phyloP scores from a whole-genome alignment of 2,888 invertebrate species.

The Tenodera sinensis region DNA sequence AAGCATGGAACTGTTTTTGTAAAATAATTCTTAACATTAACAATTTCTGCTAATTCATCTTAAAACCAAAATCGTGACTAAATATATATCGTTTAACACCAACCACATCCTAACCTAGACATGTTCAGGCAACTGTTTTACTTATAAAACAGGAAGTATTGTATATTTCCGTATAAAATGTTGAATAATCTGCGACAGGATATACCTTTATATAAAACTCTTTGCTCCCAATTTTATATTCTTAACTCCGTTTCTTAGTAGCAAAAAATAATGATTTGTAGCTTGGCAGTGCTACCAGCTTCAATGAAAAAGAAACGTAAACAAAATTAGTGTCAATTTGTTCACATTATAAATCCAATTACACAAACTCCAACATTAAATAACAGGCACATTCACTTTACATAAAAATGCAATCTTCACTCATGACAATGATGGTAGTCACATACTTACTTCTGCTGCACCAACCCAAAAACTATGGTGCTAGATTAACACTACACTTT shows the following conservation, averaged over 20 bases:
- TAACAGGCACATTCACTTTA: conserved; percentile 5
- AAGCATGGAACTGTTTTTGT: neutral
- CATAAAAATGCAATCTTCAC: neutral
- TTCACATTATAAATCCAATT: neutral
- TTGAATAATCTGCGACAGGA: conserved; percentile 3
- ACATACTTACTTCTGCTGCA: neutral
- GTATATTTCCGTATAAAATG: conserved; percentile 16
- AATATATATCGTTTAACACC: neutral
- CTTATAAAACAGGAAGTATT: neutral
- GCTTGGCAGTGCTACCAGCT: neutral
- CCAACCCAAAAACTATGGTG: neutral
- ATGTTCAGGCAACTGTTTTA: neutral
- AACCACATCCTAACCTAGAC: neutral
- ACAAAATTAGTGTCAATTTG: neutral
- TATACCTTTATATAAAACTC: conserved; percentile 10
- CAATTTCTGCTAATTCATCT: neutral
- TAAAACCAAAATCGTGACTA: neutral
- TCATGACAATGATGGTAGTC: neutral
- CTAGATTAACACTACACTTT: neutral
- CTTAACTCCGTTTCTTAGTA: neutral
- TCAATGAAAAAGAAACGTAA: neutral
- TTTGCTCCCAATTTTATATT: conserved; percentile 13
- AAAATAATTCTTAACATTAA: neutral
- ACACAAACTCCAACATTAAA: neutral
- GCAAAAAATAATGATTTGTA: neutral